Evolutionary conservation across 1,140 invertebrate species (phyloP), one percentile per base, ranked within the genome.

Genomic region (Rhagoletis zephyria): DNA sequence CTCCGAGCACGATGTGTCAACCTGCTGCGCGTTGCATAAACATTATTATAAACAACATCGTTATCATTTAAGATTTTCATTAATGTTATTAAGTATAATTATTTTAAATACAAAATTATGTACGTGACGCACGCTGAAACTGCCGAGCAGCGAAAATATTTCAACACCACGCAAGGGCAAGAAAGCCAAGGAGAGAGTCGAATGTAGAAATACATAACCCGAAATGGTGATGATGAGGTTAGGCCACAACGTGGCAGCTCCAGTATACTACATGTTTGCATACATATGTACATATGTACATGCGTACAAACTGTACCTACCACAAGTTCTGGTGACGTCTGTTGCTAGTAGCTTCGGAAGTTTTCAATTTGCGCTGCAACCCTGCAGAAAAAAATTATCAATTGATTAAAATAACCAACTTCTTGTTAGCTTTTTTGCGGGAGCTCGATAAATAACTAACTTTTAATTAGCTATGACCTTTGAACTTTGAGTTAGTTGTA

Each of bases 11-110:
- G 42, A 5, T 16, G 30, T 70, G 65, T 70, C 65, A 45, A 70
- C 40, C 65, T 42, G 67, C 67, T 74, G 12, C 45, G 67, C 67
- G 10, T 45, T 74, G 67, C 67, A 40, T 42, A 74, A 74, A 74
- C 67, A 74, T 74, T 74, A 74, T 74, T 74, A 74, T 74, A 74
- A 74, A 74, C 67, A 74, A 74, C 67, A 74, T 74, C 67, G 67
- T 74, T 74, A 74, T 74, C 67, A 74, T 74, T 74, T 74, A 74
- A 74, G 67, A 74, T 74, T 74, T 42, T 74, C 40, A 74, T 74
- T 74, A 74, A 74, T 74, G 67, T 74, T 74, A 74, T 74, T 74
- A 74, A 74, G 67, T 74, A 40, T 74, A 74, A 74, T 74, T 74
- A 74, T 74, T 74, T 74, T 48, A 74, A 74, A 74, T 74, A 74